Evolutionary conservation across 2,797 vertebrate genomes (phyloP).

Genomic region (Enteromius radiatus): DNA sequence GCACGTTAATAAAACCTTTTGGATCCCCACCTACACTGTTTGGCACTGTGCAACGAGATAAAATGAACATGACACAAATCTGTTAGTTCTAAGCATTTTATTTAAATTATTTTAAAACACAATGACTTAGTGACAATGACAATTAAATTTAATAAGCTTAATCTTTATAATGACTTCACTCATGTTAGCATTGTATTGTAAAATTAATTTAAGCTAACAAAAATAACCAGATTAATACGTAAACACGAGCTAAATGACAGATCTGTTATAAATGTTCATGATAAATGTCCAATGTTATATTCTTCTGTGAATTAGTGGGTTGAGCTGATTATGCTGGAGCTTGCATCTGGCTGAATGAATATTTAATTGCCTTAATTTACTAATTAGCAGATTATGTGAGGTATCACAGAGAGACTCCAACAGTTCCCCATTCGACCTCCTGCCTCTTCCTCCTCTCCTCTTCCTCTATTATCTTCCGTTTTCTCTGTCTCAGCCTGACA

Average conservation of each 20-base stretch:
- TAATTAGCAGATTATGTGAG: slow-evolving; percentile 66
- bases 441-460: slow-evolving; percentile 1
- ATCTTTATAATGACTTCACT: not conserved
- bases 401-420: slow-evolving; percentile 63
- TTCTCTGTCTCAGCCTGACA: slow-evolving; percentile 8
- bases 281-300: slow-evolving; percentile 5
- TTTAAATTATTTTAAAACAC: too few relatives aligned
- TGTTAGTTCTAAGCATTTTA: too few relatives aligned
- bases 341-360: slow-evolving; percentile 71
- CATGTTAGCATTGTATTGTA: not conserved
- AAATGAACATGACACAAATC: not conserved
- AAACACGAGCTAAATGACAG: not conserved
- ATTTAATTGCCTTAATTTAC: slow-evolving; percentile 74
- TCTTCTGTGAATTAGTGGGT: not conserved
- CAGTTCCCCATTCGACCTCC: slow-evolving; percentile 36
- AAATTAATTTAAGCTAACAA: not conserved
- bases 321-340: slow-evolving; percentile 55
- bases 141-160: too few relatives aligned
- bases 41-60: not conserved
- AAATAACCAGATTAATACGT: not conserved
- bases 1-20: too few relatives aligned
- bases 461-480: slow-evolving; percentile 3
- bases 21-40: too few relatives aligned
- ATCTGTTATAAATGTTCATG: not conserved
- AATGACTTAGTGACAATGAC: too few relatives aligned